Base-by-base conservation (phyloP, 2,888 invertebrate genomes). In the Ganaspis brasiliensis region DNA sequence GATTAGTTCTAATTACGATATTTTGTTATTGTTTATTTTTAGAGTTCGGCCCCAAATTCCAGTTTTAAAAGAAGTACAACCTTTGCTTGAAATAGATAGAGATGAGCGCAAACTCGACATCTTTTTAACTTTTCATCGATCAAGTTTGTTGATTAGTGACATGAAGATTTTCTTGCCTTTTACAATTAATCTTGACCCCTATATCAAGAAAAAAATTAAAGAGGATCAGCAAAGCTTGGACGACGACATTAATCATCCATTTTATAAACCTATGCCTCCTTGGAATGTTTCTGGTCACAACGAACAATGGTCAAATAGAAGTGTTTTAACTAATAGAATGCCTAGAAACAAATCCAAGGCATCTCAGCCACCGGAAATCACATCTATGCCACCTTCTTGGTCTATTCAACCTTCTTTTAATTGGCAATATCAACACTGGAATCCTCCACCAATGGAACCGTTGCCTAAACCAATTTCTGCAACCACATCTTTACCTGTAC, bases 121-220 rank as follows among this genome's bases (percentile, higher is more conserved):
- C 75, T 98, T 98, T 91, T 93, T 99, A 35, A 95, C 97, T 80
- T 96, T 97, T 90, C 98, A 98, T 91, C 95, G 97, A 82, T 94
- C 96, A 12, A 97, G 96, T 85, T 93, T 98, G 79, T 93, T 97
- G 57, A 95, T 97, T 9, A 96, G 96, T 56, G 97, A 98, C 90
- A 94, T 99, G 88, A 97, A 98, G 90, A 96, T 98, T 87, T 99
- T 99, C 92, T 93, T 99, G 79, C 99, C 99, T 0, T 99, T 99
- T 91, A 99, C 99, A 16, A 99, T 99, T 87, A 99, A 99, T 92
- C 93, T 99, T 74, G 99, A 99, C 93, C 99, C 99, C 0, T 99
- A 98, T 90, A 95, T 99, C 79, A 96, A 98, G 90, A 99, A 99
- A 93, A 96, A 98, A 75, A 98, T 99, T 77, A 97, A 98, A 94